A percentile compares a stretch with the other conserved stretches of the same genome.
phyloP scores from a whole-genome alignment of 2,888 invertebrate genomes.

The Malacosoma neustria region DNA sequence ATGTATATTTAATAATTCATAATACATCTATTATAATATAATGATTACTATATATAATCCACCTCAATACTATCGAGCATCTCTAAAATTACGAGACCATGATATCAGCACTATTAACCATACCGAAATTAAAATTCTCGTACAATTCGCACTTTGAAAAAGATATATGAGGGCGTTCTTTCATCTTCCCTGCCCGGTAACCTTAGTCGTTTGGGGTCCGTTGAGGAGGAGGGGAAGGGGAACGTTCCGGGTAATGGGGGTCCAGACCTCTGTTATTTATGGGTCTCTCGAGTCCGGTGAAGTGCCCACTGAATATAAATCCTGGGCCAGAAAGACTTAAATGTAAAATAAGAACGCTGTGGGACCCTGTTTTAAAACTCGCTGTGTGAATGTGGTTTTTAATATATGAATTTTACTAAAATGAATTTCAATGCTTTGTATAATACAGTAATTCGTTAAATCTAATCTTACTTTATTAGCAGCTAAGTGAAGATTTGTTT shows the following conservation, averaged over 20 bases:
- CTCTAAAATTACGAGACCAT: no score
- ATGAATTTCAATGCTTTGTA: no score
- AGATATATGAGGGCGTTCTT: slow-evolving; percentile 70
- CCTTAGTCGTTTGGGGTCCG: slow-evolving; percentile 64
- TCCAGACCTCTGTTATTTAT: slow-evolving; percentile 66
- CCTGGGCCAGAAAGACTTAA: slow-evolving; percentile 56
- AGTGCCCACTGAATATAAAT: slow-evolving; percentile 71
- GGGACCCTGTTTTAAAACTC: slow-evolving; percentile 23
- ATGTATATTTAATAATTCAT: no score
- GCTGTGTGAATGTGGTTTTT: slow-evolving; percentile 18
- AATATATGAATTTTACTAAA: slow-evolving; percentile 6
- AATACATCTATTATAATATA: no score
- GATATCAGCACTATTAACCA: neutral
- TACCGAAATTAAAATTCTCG: slow-evolving; percentile 64
- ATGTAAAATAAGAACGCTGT: slow-evolving; percentile 50
- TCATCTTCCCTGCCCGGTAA: slow-evolving; percentile 62
- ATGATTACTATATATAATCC: no score
- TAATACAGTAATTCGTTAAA: no score
- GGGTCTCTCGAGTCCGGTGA: slow-evolving; percentile 66
- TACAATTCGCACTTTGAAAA: slow-evolving; percentile 68
- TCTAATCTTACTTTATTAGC: no score
- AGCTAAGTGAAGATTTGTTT: no score
- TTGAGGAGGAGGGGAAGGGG: slow-evolving; percentile 18
- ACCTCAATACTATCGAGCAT: no score
- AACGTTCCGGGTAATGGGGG: slow-evolving; percentile 24